A percentile compares a stretch with the other conserved stretches of the same genome.
phyloP scores from a whole-genome alignment of 2,113 vertebrate species.

The Acanthochromis polyacanthus region DNA sequence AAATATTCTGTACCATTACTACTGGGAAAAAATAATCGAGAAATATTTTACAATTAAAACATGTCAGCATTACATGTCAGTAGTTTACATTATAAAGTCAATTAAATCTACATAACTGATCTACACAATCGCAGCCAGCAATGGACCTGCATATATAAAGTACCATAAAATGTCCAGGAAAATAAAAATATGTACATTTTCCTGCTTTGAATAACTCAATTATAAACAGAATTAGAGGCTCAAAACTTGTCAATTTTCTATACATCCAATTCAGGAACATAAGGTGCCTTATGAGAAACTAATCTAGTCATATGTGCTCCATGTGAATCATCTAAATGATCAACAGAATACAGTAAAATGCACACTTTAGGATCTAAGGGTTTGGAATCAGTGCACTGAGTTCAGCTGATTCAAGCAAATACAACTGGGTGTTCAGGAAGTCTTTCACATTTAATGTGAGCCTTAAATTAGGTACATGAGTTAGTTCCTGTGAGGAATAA shows the following conservation, averaged over 20 bases:
- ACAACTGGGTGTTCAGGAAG: conserved; percentile 10
- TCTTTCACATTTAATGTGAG: conserved; percentile 48
- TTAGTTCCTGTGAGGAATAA: conserved; percentile 27
- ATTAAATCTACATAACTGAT: conserved; percentile 80
- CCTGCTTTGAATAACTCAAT: conserved; percentile 61
- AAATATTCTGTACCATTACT: conserved; percentile 55
- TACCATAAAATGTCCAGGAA: conserved; percentile 75
- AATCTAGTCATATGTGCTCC: conserved; percentile 47
- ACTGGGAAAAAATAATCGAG: conserved; percentile 76
- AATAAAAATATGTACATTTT: conserved; percentile 74
- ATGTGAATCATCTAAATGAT: conserved; percentile 48
- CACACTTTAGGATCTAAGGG: conserved; percentile 24
- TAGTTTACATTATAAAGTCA: conserved; percentile 84
- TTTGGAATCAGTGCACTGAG: conserved; percentile 34
- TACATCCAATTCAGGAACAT: conserved; percentile 56
- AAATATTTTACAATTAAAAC: conserved; percentile 92
- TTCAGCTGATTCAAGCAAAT: conserved; percentile 15
- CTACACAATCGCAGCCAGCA: conserved; percentile 83
- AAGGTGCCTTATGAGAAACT: conserved; percentile 64
- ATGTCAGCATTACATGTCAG: conserved; percentile 79
- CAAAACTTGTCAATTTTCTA: conserved; percentile 28
- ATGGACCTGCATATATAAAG: conserved; percentile 65
- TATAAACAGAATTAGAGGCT: conserved; percentile 53
- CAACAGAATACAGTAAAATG: conserved; percentile 62
- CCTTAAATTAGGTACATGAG: background rate